A percentile compares a stretch with the other conserved stretches of the same genome.
Evolutionary conservation across 2,888 invertebrate species (phyloP).

Genomic region (Nudaria mundana): DNA sequence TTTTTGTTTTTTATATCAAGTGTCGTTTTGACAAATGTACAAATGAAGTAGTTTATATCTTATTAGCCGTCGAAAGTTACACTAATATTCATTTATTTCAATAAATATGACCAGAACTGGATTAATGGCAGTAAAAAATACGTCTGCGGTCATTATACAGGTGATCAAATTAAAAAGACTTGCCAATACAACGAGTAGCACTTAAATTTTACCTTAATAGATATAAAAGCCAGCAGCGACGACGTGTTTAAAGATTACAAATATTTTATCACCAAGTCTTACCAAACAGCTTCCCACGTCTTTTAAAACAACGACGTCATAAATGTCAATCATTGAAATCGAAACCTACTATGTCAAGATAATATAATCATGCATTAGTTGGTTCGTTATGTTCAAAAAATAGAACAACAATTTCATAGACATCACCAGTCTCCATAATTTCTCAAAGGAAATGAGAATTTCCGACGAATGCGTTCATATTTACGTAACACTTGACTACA

Average conservation of each 20-base stretch:
- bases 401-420: conserved; percentile 32
- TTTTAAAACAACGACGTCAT: conserved; percentile 20
- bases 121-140: conserved; percentile 27
- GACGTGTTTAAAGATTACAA: conserved; percentile 25
- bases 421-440: conserved; percentile 52
- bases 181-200: conserved; percentile 21
- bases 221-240: conserved; percentile 22
- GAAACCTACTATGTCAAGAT: conserved; percentile 12
- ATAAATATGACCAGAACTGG: conserved; percentile 27
- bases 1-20: conserved; percentile 29
- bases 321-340: conserved; percentile 5
- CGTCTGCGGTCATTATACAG: conserved; percentile 10
- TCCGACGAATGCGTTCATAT: conserved; percentile 72
- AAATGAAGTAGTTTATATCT: conserved; percentile 28
- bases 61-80: conserved; percentile 29
- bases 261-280: conserved; percentile 20
- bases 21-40: conserved; percentile 33
- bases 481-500: conserved; percentile 80
- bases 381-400: conserved; percentile 28
- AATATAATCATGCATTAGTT: conserved; percentile 3
- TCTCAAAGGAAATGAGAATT: conserved; percentile 72
- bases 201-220: conserved; percentile 19
- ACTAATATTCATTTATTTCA: conserved; percentile 29
- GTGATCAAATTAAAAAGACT: conserved; percentile 22
- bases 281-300: conserved; percentile 18